Conservation (phyloP, 1,140 invertebrate species). For the Papilio glaucus region DNA sequence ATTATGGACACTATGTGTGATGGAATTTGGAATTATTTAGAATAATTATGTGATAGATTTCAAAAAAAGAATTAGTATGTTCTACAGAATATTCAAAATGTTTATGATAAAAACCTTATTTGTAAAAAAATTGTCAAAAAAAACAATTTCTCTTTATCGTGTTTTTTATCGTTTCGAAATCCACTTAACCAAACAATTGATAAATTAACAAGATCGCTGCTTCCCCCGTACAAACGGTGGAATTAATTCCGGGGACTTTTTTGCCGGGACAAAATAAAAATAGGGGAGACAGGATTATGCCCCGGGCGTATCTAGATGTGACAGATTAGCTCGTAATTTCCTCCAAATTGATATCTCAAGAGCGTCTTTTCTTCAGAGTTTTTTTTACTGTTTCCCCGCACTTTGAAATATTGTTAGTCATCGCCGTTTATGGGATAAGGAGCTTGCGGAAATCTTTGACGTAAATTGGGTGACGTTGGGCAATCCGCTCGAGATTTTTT, state of each 20-base stretch:
- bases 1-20: too few species aligned
- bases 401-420: constrained; percentile 69
- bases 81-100: too few species aligned
- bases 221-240: constrained; percentile 46
- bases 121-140: neutral
- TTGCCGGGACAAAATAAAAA: constrained; percentile 58
- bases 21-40: too few species aligned
- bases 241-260: constrained; percentile 48
- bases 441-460: constrained; percentile 60
- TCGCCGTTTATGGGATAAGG: constrained; percentile 54
- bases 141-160: constrained; percentile 7
- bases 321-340: constrained; percentile 79
- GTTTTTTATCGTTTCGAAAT: constrained; percentile 43
- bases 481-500: constrained; percentile 29
- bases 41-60: too few species aligned
- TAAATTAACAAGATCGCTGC: constrained; percentile 66
- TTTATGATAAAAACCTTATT: neutral
- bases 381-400: constrained; percentile 45
- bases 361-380: constrained; percentile 51
- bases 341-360: constrained; percentile 77
- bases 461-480: constrained; percentile 52
- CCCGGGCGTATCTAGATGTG: constrained; percentile 68
- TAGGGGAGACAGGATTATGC: constrained; percentile 64
- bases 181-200: constrained; percentile 63
- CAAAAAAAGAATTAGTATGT: too few species aligned